Conservation (phyloP, 30 jellyfish, hydroid and myxozoan species). For the Clytia hemisphaerica region DNA sequence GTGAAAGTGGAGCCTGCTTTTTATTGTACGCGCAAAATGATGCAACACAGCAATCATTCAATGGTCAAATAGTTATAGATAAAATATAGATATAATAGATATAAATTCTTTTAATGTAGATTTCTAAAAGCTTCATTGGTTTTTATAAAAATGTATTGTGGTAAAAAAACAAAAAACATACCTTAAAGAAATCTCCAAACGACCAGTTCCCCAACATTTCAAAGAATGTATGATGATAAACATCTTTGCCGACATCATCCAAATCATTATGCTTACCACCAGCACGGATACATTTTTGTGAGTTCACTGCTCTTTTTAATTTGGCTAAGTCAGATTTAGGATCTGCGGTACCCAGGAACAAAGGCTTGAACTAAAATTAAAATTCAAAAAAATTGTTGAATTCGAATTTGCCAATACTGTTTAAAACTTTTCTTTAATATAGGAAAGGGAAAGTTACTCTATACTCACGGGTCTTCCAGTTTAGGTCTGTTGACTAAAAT, state of each 20-base stretch:
- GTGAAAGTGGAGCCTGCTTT: no score
- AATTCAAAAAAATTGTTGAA: neutral
- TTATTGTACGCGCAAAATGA: no score
- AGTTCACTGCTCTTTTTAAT: constrained; percentile 84
- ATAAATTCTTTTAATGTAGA: neutral
- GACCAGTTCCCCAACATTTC: constrained; percentile 99
- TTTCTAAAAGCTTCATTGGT: no score
- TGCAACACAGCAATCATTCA: neutral
- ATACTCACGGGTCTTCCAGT: no score
- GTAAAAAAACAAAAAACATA: no score
- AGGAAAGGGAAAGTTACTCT: no score
- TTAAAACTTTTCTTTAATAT: no score
- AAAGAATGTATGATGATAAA: constrained; percentile 98
- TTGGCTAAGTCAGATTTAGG: constrained; percentile 94
- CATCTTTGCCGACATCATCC: constrained; percentile 99
- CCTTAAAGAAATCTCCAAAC: constrained; percentile 98
- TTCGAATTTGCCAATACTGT: no score
- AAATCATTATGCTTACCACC: constrained; percentile 99
- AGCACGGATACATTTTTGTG: constrained; percentile 99
- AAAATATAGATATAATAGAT: neutral
- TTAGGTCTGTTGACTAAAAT: no score
- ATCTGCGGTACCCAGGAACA: constrained; percentile 91
- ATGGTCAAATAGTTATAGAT: neutral
- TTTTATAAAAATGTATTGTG: no score
- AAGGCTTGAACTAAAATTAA: constrained; percentile 67